Conservation (phyloP, 2,888 invertebrate genomes). For the Liodrosophila aerea region DNA sequence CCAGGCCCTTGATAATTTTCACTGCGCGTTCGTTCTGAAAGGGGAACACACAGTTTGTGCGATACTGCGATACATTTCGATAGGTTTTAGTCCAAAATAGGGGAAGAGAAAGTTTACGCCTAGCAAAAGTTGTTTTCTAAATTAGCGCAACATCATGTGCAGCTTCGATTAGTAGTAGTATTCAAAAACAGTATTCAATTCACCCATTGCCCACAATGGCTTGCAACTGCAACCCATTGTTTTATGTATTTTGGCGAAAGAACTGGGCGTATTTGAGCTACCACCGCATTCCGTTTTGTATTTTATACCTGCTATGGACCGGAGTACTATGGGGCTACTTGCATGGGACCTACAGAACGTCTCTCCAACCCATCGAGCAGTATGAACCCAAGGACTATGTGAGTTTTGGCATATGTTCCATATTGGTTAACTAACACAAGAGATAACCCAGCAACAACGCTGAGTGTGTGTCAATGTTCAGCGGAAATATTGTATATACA, state of each 20-base stretch:
- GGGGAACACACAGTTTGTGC: not conserved
- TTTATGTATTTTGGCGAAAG: conserved; percentile 72
- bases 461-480: no score
- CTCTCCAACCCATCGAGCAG: not conserved
- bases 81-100: not conserved
- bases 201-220: no score
- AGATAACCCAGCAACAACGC: no score
- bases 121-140: not conserved
- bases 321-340: conserved; percentile 53
- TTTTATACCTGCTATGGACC: conserved; percentile 47
- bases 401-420: conserved; percentile 24
- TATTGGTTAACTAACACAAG: not conserved
- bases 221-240: conserved; percentile 40
- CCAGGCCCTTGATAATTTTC: no score
- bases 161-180: no score
- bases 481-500: no score
- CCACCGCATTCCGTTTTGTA: conserved; percentile 47
- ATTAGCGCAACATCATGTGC: no score
- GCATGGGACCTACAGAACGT: conserved; percentile 43
- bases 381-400: conserved; percentile 53
- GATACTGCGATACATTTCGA: conserved; percentile 1
- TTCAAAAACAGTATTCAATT: not conserved
- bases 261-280: conserved; percentile 70
- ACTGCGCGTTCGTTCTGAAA: not conserved
- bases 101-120: conserved; percentile 12